Evolutionary conservation across 2,113 vertebrate species (phyloP), one percentile per base, ranked within the genome.

Genomic region (Neolamprologus variostigma): DNA sequence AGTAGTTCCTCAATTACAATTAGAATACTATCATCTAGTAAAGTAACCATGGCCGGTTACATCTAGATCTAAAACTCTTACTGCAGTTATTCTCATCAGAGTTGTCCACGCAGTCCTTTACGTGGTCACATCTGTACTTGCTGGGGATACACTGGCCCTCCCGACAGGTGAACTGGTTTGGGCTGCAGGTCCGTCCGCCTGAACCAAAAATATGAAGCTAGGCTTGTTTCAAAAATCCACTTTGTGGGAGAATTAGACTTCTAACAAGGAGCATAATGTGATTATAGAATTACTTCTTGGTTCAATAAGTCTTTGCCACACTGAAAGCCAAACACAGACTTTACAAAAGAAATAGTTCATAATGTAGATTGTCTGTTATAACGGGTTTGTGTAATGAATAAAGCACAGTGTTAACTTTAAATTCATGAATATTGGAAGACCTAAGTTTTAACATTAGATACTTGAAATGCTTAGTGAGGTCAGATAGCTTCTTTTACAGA

Each of bases 51-150:
- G 7, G 12, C 21, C 1, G 16, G 7, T 61, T 79, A 7, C 31
- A 5, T 9, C 8, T 80, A 21, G 8, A 84, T 47, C 5, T 55
- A 26, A 81, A 90, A 51, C 14, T 79, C 95, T 95, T 93, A 97
- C 96, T 87, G 94, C 96, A 97, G 89, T 89, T 95, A 47, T 89
- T 95, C 82, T 97, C 96, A 59, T 97, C 96, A 5, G 95, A 95
- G 85, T 92, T 95, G 91, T 97, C 96, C 79, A 96, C 33, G 4
- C 96, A 97, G 93, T 96, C 96, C 81, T 84, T 92, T 10, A 96
- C 85, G 6, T 80, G 92, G 87, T 97, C 96, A 91, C 96, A 97
- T 87, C 78, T 93, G 95, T 96, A 96, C 19, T 81, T 88, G 12
- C 8, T 11, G 12, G 96, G 94, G 84, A 97, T 90, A 16, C 96